Evolutionary conservation across 2,888 invertebrate genomes (phyloP), one percentile per base, ranked within the genome.

Genomic region (Neoaliturus tenellus): DNA sequence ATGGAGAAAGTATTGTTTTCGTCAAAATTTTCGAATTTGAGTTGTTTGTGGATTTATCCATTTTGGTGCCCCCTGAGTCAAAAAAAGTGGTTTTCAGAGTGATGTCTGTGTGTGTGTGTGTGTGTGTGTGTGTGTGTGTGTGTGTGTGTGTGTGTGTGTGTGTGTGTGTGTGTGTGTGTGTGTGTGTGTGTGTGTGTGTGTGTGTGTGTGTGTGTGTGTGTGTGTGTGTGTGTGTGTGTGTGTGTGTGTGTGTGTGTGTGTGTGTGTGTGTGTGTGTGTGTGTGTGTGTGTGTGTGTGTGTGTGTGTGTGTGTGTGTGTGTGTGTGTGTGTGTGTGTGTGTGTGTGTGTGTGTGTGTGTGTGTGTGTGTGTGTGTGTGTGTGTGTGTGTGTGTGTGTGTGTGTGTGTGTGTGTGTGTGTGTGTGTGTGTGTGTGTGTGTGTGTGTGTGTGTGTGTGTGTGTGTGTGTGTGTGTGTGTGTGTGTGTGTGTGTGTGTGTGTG

Each of bases 191-290:
- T 35, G 73, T 73, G 73, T 35, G 73, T 73, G 73, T 35, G 73
- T 73, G 73, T 35, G 73, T 73, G 73, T 35, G 73, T 73, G 73
- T 73, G 73, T 73, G 73, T 73, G 73, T 73, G 41, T 73, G 73
- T 73, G 73, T 73, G 41, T 73, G 73, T 73, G 73, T 73, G 73
- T 73, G 73, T 73, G 73, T 73, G 73, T 73, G 73, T 73, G 73
- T 73, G 73, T 73, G 73, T 73, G 73, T 73, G 73, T 73, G 73
- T 73, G 73, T 73, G 73, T 73, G 73, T 73, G 73, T 73, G 73
- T 73, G 73, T 73, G 73, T 73, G 73, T 73, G 73, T 73, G 73
- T 73, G 73, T 73, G 73, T 73, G 73, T 73, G 73, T 73, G 73
- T 73, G 73, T 73, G 73, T 73, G 73, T 73, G 73, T 73, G 73